phyloP scores from a whole-genome alignment of 2,797 vertebrate species.

The Premnoplex brunnescens region DNA sequence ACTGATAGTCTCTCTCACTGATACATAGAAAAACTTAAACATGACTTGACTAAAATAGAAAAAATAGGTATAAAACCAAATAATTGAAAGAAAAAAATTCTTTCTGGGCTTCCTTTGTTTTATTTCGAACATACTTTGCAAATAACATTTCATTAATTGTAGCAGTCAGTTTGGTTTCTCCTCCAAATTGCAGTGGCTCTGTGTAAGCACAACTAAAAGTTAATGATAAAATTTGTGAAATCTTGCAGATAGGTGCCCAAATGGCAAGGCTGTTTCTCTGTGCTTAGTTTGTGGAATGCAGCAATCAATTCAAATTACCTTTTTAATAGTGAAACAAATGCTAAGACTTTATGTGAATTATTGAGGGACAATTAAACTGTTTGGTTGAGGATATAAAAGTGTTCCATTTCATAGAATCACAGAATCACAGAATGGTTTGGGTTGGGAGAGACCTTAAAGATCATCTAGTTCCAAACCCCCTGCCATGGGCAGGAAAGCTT shows the following conservation, averaged over 20 bases:
- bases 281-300: neutral
- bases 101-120: neutral
- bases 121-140: neutral
- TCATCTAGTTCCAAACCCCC: neutral
- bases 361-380: neutral
- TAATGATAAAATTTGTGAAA: neutral
- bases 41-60: neutral
- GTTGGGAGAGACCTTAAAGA: neutral
- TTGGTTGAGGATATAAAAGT: neutral
- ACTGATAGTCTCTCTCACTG: neutral
- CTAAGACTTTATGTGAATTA: neutral
- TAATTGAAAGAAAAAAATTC: neutral
- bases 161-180: neutral
- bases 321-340: neutral
- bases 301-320: neutral
- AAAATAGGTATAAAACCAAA: neutral
- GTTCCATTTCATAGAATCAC: neutral
- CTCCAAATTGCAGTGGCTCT: neutral
- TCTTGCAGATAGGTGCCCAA: neutral
- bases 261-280: neutral
- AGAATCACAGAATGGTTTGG: neutral
- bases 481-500: neutral
- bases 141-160: neutral
- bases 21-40: neutral
- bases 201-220: neutral